Percentiles rank a stretch among this genome's conserved stretches.
Conservation (phyloP, 2,113 vertebrate species). For the Catharus bicknelli region DNA sequence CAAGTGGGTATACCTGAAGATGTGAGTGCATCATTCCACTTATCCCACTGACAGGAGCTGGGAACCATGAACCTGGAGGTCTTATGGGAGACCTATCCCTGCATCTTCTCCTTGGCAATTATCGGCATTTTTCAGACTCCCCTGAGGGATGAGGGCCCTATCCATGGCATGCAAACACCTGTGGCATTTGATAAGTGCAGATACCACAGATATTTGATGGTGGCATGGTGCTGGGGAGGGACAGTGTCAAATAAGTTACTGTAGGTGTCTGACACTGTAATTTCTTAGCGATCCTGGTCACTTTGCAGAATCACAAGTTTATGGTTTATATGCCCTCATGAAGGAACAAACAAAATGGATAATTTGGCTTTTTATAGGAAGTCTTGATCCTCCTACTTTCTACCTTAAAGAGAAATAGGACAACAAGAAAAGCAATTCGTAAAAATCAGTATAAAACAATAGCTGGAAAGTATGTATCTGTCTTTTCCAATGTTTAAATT, state of each 20-base stretch:
- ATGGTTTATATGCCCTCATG: background rate
- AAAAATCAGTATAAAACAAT: background rate
- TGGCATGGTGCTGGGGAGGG: background rate
- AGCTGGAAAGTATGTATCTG: background rate
- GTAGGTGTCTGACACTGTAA: background rate
- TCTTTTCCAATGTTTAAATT: background rate
- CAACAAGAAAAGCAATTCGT: background rate
- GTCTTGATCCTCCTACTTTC: background rate
- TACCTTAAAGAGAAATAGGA: background rate
- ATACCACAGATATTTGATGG: background rate
- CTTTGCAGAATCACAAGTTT: background rate
- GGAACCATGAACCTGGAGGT: background rate
- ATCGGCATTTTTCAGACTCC: background rate
- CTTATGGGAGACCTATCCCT: background rate
- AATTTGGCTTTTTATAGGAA: background rate
- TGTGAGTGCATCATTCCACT: background rate
- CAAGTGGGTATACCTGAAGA: background rate
- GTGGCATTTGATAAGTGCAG: background rate
- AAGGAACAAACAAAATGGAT: background rate
- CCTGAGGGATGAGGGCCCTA: background rate
- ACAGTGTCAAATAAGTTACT: background rate
- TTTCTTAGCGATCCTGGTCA: background rate
- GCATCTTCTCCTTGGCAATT: background rate
- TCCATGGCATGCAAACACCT: background rate
- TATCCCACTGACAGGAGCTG: background rate